These are phyloP conservation scores for Platichthys stellatus DNA, from an alignment of 2,113 vertebrate species.

Conservation along the genomic window DNA sequence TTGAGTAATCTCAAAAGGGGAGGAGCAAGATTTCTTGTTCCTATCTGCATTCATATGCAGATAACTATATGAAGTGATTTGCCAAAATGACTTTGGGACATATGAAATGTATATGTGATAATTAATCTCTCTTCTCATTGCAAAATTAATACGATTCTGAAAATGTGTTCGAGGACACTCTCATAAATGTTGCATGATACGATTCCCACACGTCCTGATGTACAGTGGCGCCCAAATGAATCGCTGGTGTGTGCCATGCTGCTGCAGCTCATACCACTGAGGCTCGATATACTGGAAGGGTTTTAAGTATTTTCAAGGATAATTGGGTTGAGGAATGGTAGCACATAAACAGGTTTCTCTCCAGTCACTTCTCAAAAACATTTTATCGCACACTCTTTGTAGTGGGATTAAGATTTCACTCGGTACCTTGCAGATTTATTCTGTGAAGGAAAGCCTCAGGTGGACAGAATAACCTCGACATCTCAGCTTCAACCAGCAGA, in stretches of 20 bases:
- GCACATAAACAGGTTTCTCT: constrained; percentile 24
- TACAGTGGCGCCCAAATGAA: constrained; percentile 7
- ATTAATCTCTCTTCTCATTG: neutral
- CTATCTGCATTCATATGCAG: too few relatives aligned
- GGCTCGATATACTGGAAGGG: neutral
- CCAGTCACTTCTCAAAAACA: constrained; percentile 13
- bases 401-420: constrained; percentile 27
- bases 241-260: neutral
- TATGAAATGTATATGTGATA: too few relatives aligned
- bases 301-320: constrained; percentile 26
- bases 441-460: constrained; percentile 3
- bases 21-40: too few relatives aligned
- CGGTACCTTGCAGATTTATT: constrained; percentile 24
- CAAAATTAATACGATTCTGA: neutral
- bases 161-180: neutral
- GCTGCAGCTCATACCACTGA: constrained; percentile 8
- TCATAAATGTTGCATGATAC: neutral
- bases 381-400: constrained; percentile 9
- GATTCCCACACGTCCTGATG: neutral
- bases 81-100: too few relatives aligned
- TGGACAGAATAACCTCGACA: constrained; percentile 11
- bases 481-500: neutral
- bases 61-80: too few relatives aligned
- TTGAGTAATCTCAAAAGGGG: too few relatives aligned
- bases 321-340: constrained; percentile 32